These are phyloP conservation scores for Chironomus tepperi DNA, from an alignment of 1,140 invertebrate species.

Conservation along the genomic window DNA sequence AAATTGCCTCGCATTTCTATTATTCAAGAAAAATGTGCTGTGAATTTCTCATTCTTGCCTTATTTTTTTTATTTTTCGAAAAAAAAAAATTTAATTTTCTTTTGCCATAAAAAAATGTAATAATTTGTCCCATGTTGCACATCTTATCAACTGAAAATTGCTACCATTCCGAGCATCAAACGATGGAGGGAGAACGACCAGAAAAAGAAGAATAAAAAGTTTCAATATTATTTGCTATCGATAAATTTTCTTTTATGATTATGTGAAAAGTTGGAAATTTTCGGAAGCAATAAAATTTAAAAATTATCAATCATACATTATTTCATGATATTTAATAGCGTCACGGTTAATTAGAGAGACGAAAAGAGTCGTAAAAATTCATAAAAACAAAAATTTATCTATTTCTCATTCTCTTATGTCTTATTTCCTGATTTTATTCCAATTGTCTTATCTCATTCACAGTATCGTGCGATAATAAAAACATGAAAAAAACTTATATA, in stretches of 20 bases:
- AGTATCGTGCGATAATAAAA: too few species aligned
- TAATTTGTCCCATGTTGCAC: slow-evolving; percentile 20
- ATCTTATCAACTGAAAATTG: slow-evolving; percentile 4
- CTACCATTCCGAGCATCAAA: neutral
- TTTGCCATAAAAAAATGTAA: neutral
- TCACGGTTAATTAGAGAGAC: slow-evolving; percentile 15
- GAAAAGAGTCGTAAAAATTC: slow-evolving; percentile 16
- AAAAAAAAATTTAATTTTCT: neutral
- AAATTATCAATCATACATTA: neutral
- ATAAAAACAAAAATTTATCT: neutral
- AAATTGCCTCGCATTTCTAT: slow-evolving; percentile 2
- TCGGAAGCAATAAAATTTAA: slow-evolving; percentile 9
- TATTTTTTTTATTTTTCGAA: neutral
- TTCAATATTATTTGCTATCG: neutral
- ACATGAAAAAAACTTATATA: too few species aligned
- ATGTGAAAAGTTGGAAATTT: too few species aligned
- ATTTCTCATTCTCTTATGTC: neutral
- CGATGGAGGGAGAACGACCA: neutral
- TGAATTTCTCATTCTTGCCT: neutral
- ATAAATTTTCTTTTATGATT: too few species aligned
- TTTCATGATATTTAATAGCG: neutral
- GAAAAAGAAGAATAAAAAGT: neutral
- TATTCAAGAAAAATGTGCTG: neutral
- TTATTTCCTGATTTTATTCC: neutral
- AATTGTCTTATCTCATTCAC: too few species aligned